phyloP scores from a whole-genome alignment of 2,797 vertebrate genomes.

The Schizothorax lantsangensis region DNA sequence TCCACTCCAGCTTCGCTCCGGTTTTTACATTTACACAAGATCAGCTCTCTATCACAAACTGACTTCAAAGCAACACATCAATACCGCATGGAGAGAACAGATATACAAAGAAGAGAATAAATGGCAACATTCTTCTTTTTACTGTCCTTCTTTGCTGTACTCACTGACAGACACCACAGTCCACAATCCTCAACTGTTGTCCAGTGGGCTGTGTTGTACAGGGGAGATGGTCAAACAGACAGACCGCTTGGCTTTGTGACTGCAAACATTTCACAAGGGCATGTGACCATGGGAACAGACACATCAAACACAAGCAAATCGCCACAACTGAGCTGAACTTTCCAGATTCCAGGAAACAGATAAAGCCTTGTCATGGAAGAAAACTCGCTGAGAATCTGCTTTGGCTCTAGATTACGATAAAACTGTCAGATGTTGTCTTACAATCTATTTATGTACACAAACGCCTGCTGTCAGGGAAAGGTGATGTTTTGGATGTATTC shows the following conservation, averaged over 20 bases:
- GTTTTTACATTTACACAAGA: background rate
- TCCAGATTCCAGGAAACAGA: conserved; percentile 38
- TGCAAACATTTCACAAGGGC: conserved; percentile 79
- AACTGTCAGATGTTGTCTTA: conserved; percentile 33
- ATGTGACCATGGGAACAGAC: conserved; percentile 76
- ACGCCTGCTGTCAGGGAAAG: background rate
- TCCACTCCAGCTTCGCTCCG: background rate
- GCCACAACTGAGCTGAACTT: conserved; percentile 11
- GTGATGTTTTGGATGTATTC: conserved; percentile 6
- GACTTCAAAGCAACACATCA: conserved; percentile 23
- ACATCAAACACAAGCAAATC: conserved; percentile 56
- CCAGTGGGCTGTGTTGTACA: conserved; percentile 10
- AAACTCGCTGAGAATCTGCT: conserved; percentile 39
- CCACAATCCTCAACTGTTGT: conserved; percentile 26
- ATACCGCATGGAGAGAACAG: background rate
- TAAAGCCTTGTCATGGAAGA: conserved; percentile 36
- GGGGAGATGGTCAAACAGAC: conserved; percentile 72
- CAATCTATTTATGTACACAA: conserved; percentile 23
- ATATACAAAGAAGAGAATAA: background rate
- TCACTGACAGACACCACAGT: conserved; percentile 26
- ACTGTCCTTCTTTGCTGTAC: conserved; percentile 26
- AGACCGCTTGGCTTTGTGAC: conserved; percentile 55
- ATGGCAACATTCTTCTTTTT: background rate
- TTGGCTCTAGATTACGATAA: conserved; percentile 39
- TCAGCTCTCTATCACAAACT: background rate